These are phyloP conservation scores for Drosophila oshimai DNA, from an alignment of 1,140 invertebrate species.

Conservation along the genomic window DNA sequence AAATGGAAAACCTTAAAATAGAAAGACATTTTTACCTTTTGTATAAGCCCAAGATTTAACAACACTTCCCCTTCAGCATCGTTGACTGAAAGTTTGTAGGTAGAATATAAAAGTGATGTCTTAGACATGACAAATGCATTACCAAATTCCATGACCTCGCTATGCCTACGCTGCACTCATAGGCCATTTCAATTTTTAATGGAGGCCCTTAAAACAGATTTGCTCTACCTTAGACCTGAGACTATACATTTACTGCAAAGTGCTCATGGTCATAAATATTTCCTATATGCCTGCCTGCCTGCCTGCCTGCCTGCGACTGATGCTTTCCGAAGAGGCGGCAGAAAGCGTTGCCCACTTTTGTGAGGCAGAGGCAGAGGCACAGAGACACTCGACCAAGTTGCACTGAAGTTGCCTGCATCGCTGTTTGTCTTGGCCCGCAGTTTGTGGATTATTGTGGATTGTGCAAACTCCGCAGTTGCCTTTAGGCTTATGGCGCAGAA, in stretches of 20 bases:
- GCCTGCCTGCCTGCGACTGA: neutral
- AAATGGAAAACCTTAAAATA: no score
- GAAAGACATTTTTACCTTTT: no score
- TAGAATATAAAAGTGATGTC: neutral
- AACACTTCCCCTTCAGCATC: neutral
- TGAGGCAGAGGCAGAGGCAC: no score
- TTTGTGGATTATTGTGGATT: slow-evolving; percentile 43
- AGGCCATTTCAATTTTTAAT: slow-evolving; percentile 34
- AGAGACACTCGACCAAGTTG: slow-evolving; percentile 32
- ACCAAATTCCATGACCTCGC: slow-evolving; percentile 18
- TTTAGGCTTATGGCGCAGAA: slow-evolving; percentile 37
- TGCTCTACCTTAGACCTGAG: neutral
- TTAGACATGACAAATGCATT: slow-evolving; percentile 15
- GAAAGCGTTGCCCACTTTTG: slow-evolving; percentile 58
- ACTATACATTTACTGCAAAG: neutral
- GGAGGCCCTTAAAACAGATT: slow-evolving; percentile 19
- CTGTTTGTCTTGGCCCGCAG: slow-evolving; percentile 46
- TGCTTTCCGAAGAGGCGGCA: neutral
- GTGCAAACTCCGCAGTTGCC: slow-evolving; percentile 36
- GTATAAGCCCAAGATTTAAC: no score
- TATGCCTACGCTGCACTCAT: slow-evolving; percentile 1
- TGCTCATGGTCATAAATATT: slow-evolving; percentile 35
- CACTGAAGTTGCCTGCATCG: slow-evolving; percentile 49
- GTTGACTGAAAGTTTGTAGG: neutral
- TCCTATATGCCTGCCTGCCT: slow-evolving; percentile 11